Base-by-base conservation (phyloP, 2,888 invertebrate species). In the Eristalis pertinax region DNA sequence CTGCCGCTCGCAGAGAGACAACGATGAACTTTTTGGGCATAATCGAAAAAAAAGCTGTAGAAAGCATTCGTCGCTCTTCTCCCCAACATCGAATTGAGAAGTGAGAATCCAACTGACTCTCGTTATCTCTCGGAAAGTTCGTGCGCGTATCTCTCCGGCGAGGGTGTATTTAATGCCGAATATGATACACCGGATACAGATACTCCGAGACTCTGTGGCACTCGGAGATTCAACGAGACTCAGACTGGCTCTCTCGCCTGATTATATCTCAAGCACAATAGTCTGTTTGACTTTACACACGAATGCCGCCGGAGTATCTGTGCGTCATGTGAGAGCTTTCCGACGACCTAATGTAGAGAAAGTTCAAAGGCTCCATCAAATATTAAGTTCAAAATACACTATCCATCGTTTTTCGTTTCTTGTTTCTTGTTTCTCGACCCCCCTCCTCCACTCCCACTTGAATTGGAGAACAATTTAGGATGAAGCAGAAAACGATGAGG, bases 301-400 rank as follows among this genome's bases (percentile, higher is more conserved):
- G 24, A 69, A 3, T 1, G 11, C 19, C 32, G 50, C 11, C 67
- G 24, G 38, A 32, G 65, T 73, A 60, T 72, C 64, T 82, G 80
- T 74, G 69, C 56, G 50, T 62, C 65, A 60, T 77, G 62, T 56
- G 50, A 75, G 82, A 86, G 86, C 86, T 86, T 86, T 82, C 19
- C 50, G 50, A 8, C 50, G 41, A 64, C 72, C 74, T 58, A 82
- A 82, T 86, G 82, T 82, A 78, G 75, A 85, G 80, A 79, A 86
- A 86, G 86, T 86, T 86, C 86, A 86, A 86, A 86, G 78, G 78
- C 82, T 82, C 67, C 62, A 62, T 74, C 32, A 73, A 74, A 86
- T 76, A 84, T 58, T 67, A 76, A 84, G 72, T 84, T 67, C 68
- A 67, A 85, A 85, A 81, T 58, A 38, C 63, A 58, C 50, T 50